Conservation (phyloP, 2,113 vertebrate genomes). For the Pelodiscus sinensis region DNA sequence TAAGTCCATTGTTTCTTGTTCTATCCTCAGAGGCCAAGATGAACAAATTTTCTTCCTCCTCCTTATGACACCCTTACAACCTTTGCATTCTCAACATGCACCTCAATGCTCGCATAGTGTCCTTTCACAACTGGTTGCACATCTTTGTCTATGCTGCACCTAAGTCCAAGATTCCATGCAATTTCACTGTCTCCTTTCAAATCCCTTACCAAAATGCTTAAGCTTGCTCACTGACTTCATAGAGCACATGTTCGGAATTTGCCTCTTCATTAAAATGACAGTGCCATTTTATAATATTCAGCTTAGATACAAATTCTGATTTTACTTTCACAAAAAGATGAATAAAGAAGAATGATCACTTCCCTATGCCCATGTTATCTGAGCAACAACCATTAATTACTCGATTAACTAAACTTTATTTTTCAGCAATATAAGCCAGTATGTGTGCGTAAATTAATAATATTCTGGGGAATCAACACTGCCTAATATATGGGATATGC, state of each 20-base stretch:
- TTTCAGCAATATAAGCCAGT: constrained; percentile 8
- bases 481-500: not conserved
- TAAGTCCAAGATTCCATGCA: not conserved
- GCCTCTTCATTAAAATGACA: not conserved
- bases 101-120: not conserved
- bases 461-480: not conserved
- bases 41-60: too few species aligned
- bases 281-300: not conserved
- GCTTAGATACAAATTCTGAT: not conserved
- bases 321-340: not conserved
- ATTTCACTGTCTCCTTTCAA: not conserved
- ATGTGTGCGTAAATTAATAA: not conserved
- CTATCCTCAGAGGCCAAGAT: too few species aligned
- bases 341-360: not conserved
- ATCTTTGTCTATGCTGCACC: not conserved
- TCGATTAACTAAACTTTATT: not conserved
- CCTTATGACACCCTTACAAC: not conserved
- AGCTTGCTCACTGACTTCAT: not conserved
- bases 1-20: too few species aligned
- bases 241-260: accelerated
- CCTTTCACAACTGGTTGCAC: not conserved
- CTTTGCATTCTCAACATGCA: not conserved
- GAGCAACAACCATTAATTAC: not conserved
- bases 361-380: not conserved
- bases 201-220: not conserved